Conservation (phyloP, 2,888 invertebrate genomes). For the Ormyrus rosae region DNA sequence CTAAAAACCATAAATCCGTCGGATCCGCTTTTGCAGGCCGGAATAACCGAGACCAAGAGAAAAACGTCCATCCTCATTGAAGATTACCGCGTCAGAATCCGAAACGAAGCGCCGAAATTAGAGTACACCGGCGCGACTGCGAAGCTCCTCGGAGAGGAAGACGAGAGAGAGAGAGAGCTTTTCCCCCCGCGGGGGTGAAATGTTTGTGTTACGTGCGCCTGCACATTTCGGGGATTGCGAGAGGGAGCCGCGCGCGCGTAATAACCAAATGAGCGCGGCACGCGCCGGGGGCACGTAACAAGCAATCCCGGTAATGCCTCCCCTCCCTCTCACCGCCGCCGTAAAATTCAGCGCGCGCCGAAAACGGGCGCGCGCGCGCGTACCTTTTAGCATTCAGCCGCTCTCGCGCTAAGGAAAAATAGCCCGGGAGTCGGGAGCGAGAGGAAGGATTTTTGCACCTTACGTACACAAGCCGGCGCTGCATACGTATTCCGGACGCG, state of each 20-base stretch:
- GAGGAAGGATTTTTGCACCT: no score
- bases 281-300: slow-evolving; percentile 17
- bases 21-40: no score
- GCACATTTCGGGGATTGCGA: not conserved
- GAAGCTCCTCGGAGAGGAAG: no score
- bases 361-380: no score
- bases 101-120: not conserved
- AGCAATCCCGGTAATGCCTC: slow-evolving; percentile 33
- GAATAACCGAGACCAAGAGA: not conserved
- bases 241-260: slow-evolving; percentile 1
- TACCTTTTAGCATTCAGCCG: no score
- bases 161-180: not conserved
- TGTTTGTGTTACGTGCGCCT: slow-evolving; percentile 33
- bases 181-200: not conserved
- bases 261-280: slow-evolving; percentile 6
- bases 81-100: not conserved
- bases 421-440: no score
- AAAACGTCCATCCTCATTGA: not conserved
- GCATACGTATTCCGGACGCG: no score
- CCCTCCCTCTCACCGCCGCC: no score
- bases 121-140: not conserved
- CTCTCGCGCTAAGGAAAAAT: no score
- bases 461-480: no score
- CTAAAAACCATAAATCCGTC: no score
- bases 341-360: no score